phyloP scores from a whole-genome alignment of 2,797 vertebrate species.

The Macropodus opercularis region DNA sequence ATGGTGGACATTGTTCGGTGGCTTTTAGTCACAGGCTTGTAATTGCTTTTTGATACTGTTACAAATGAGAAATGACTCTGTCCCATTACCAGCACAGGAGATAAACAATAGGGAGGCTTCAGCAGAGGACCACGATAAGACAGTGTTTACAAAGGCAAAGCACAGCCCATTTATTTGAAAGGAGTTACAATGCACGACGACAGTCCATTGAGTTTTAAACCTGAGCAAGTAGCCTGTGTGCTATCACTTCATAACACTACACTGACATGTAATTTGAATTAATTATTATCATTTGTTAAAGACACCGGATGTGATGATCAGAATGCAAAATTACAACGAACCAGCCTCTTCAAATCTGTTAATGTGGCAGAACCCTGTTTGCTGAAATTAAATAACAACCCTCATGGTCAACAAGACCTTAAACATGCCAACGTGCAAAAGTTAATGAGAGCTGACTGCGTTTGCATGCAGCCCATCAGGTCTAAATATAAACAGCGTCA shows the following conservation, averaged over 20 bases:
- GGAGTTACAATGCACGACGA: conserved; percentile 3
- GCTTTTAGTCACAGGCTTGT: conserved; percentile 78
- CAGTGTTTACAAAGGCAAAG: conserved; percentile 43
- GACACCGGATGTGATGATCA: background rate
- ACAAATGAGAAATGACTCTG: conserved; percentile 81
- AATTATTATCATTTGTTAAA: background rate
- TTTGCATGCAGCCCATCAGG: background rate
- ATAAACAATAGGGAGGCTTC: conserved; percentile 73
- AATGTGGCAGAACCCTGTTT: background rate
- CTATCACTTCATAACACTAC: conserved; percentile 8
- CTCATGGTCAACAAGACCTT: background rate
- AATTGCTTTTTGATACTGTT: conserved; percentile 85
- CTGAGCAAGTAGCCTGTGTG: conserved; percentile 8
- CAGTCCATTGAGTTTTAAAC: conserved; percentile 21
- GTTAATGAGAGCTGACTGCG: background rate
- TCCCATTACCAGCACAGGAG: conserved; percentile 72
- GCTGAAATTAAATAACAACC: background rate
- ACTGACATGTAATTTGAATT: background rate
- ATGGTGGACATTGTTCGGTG: conserved; percentile 78
- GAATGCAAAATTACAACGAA: background rate
- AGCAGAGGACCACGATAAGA: conserved; percentile 47
- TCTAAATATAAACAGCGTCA: conserved; percentile 9
- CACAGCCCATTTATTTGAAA: conserved; percentile 38
- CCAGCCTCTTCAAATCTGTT: background rate
- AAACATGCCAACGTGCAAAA: background rate